These are phyloP conservation scores for Zelostemma sp. DNA, from an alignment of 1,140 invertebrate genomes.

Conservation along the genomic window DNA sequence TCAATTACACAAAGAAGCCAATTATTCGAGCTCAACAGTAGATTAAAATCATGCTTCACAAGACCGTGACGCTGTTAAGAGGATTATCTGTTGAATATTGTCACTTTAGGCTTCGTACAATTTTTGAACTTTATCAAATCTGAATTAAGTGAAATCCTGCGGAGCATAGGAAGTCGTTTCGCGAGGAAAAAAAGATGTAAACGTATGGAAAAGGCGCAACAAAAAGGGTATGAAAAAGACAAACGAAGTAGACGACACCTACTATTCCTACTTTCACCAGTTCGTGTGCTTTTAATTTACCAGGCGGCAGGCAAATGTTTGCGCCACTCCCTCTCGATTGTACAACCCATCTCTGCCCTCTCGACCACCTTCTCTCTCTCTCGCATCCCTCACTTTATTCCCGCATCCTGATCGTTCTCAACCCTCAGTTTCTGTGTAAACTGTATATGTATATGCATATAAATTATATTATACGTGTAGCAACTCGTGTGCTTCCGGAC, in stretches of 20 bases:
- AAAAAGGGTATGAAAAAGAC: constrained; percentile 26
- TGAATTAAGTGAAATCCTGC: too few species aligned
- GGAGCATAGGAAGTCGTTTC: too few species aligned
- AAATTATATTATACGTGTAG: constrained; percentile 29
- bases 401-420: constrained; percentile 40
- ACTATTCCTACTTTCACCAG: constrained; percentile 60
- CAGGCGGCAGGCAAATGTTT: constrained; percentile 71
- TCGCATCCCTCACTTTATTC: constrained; percentile 40
- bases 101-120: too few species aligned
- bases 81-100: too few species aligned
- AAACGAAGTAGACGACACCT: constrained; percentile 55
- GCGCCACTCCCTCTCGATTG: constrained; percentile 68
- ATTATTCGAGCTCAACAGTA: too few species aligned
- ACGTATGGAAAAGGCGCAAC: too few species aligned
- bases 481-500: constrained; percentile 18
- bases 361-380: constrained; percentile 27
- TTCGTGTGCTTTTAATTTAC: constrained; percentile 71
- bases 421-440: constrained; percentile 39
- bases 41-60: too few species aligned
- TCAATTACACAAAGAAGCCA: too few species aligned
- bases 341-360: constrained; percentile 60
- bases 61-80: too few species aligned
- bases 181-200: not conserved
- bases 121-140: too few species aligned
- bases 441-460: constrained; percentile 32